Percentiles rank a stretch among this genome's conserved stretches.
Conservation (phyloP, 2,888 invertebrate genomes). For the Microctonus aethiopoides region DNA sequence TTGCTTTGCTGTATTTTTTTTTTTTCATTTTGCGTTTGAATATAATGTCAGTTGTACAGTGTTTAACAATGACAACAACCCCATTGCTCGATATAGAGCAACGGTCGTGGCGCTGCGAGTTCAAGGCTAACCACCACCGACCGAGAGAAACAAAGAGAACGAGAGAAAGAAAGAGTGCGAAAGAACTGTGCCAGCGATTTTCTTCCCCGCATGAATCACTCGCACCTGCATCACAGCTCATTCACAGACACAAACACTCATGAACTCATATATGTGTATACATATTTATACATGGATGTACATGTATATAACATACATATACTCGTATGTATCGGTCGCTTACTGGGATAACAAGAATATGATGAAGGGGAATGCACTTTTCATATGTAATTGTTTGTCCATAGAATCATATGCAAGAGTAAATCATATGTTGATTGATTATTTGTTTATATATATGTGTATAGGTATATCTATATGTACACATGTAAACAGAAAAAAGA, state of each 20-base stretch:
- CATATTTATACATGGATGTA: too few relatives aligned
- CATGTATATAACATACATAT: too few relatives aligned
- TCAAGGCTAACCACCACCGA: slow-evolving; percentile 62
- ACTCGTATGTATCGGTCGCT: too few relatives aligned
- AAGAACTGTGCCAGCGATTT: slow-evolving; percentile 33
- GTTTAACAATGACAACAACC: slow-evolving; percentile 36
- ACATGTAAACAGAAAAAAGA: too few relatives aligned
- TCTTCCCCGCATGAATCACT: slow-evolving; percentile 35
- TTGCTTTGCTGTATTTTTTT: background rate
- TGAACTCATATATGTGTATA: background rate
- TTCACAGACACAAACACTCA: slow-evolving; percentile 24
- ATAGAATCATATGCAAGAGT: too few relatives aligned
- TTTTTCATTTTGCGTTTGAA: slow-evolving; percentile 23
- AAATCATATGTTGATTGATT: too few relatives aligned
- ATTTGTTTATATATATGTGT: too few relatives aligned
- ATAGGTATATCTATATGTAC: too few relatives aligned
- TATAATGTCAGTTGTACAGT: slow-evolving; percentile 28
- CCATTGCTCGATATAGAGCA: slow-evolving; percentile 43
- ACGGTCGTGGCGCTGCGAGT: slow-evolving; percentile 58
- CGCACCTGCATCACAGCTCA: slow-evolving; percentile 35
- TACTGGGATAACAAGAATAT: too few relatives aligned
- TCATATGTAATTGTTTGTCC: too few relatives aligned
- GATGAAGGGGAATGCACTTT: too few relatives aligned
- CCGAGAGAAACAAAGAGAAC: slow-evolving; percentile 24
- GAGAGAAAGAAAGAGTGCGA: slow-evolving; percentile 24